Evolutionary conservation across 2,797 vertebrate genomes (phyloP).

Genomic region (Ptychobarbus kaznakovi): DNA sequence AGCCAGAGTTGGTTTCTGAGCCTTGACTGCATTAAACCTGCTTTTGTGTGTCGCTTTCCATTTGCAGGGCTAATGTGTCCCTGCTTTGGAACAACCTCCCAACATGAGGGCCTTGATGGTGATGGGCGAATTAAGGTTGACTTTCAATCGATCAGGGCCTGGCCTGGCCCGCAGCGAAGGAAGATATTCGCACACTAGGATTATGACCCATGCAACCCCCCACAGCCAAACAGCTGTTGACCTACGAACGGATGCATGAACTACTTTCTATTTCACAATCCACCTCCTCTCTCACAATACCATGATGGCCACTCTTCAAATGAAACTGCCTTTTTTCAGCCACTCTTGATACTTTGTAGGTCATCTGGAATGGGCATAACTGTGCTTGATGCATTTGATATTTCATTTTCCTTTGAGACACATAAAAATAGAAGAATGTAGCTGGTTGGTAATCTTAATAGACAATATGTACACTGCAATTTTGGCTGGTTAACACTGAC

Average conservation of each 20-base stretch:
- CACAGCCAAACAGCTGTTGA: slow-evolving; percentile 49
- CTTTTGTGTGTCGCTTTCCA: slow-evolving; percentile 60
- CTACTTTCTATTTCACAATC: slow-evolving; percentile 7
- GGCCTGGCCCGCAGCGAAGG: slow-evolving; percentile 14
- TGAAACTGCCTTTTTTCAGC: background rate
- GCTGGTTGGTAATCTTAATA: slow-evolving; percentile 2
- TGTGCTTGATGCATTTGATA: slow-evolving; percentile 20
- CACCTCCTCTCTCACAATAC: background rate
- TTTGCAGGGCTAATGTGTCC: slow-evolving; percentile 55
- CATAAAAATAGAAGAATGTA: slow-evolving; percentile 18
- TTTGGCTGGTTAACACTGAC: background rate
- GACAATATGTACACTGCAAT: background rate
- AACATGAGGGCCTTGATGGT: slow-evolving; percentile 17
- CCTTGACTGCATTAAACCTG: slow-evolving; percentile 58
- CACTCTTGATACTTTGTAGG: slow-evolving; percentile 27
- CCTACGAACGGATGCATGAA: slow-evolving; percentile 39
- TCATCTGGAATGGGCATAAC: slow-evolving; percentile 4
- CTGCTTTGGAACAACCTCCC: slow-evolving; percentile 21
- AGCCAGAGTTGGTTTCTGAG: slow-evolving; percentile 50
- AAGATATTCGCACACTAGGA: slow-evolving; percentile 14
- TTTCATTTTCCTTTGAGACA: background rate
- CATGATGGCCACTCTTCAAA: slow-evolving; percentile 14
- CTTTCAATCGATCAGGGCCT: slow-evolving; percentile 52
- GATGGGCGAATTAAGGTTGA: slow-evolving; percentile 55
- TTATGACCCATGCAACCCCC: slow-evolving; percentile 41